Conservation (phyloP, 2,113 vertebrate genomes). For the Rhegmatorhina hoffmannsi region DNA sequence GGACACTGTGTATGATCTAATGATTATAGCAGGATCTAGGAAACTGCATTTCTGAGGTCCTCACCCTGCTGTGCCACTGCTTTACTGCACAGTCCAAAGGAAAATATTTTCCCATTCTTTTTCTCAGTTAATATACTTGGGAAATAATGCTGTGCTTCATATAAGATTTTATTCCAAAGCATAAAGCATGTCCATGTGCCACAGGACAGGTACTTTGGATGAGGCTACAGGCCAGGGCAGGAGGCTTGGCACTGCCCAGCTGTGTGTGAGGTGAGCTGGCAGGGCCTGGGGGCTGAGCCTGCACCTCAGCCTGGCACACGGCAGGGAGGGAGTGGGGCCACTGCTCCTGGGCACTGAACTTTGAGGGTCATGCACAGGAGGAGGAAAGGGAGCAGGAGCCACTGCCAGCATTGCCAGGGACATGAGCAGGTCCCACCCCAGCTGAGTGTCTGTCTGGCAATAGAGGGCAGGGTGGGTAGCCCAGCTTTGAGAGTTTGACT, state of each 20-base stretch:
- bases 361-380: background rate
- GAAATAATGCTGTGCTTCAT: background rate
- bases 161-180: background rate
- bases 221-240: background rate
- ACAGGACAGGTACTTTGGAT: background rate
- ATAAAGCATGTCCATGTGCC: background rate
- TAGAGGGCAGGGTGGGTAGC: background rate
- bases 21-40: background rate
- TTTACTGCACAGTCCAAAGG: background rate
- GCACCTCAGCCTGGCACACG: background rate
- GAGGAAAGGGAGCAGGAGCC: background rate
- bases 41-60: conserved; percentile 6
- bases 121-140: background rate
- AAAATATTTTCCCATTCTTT: background rate
- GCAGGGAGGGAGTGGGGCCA: background rate
- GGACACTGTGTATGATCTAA: background rate
- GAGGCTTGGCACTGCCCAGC: background rate
- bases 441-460: background rate
- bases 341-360: background rate
- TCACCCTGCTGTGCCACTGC: background rate
- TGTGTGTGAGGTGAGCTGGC: background rate
- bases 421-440: background rate
- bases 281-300: background rate
- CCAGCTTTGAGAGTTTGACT: background rate
- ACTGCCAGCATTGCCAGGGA: background rate